phyloP scores from a whole-genome alignment of 2,797 vertebrate species.

The Dallia pectoralis region DNA sequence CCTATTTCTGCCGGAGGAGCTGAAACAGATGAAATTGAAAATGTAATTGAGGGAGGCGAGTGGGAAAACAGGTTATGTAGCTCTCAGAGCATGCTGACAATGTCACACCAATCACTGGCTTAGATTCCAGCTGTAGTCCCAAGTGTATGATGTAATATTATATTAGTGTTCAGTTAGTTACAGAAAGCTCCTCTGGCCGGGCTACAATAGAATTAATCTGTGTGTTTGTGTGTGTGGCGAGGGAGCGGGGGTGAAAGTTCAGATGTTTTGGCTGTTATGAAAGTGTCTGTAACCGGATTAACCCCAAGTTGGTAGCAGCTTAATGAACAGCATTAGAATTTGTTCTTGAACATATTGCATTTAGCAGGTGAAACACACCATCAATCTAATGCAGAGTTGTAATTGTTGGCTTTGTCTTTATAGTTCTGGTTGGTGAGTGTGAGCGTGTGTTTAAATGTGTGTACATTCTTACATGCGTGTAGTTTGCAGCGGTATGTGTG shows the following conservation, averaged over 20 bases:
- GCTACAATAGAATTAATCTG: background rate
- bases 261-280: conserved; percentile 72
- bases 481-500: background rate
- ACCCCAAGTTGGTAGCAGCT: conserved; percentile 49
- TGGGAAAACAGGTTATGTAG: conserved; percentile 13
- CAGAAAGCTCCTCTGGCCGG: background rate
- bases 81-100: conserved; percentile 42
- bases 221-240: conserved; percentile 50
- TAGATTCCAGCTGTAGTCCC: conserved; percentile 1
- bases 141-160: background rate
- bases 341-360: background rate
- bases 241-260: conserved; percentile 55
- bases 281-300: conserved; percentile 75
- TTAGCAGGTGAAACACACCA: background rate
- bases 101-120: conserved; percentile 21
- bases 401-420: background rate
- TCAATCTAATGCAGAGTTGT: background rate
- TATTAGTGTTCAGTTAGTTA: background rate
- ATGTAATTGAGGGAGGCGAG: conserved; percentile 16
- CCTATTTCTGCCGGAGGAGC: background rate
- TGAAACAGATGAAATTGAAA: conserved; percentile 13
- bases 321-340: conserved; percentile 40
- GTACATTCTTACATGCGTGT: background rate
- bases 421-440: background rate
- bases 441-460: background rate